phyloP scores from a whole-genome alignment of 2,797 vertebrate genomes.

The Podarcis siculus region DNA sequence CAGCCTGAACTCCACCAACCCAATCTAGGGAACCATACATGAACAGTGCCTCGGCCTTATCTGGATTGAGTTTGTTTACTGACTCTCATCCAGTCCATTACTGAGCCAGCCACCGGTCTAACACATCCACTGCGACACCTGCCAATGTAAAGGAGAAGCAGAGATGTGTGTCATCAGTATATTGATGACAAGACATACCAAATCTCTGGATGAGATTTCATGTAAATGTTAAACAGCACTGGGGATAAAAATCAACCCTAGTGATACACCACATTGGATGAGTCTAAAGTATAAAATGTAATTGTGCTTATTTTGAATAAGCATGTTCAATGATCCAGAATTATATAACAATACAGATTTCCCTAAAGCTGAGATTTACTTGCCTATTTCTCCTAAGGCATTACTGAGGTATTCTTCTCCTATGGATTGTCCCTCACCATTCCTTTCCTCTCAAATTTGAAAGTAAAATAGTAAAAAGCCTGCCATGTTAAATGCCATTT shows the following conservation, averaged over 20 bases:
- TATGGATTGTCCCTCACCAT: background rate
- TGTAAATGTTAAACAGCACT: background rate
- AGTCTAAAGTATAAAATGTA: no score
- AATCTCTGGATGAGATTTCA: background rate
- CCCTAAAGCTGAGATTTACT: background rate
- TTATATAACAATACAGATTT: conserved; percentile 14
- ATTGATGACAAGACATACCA: background rate
- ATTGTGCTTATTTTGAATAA: no score
- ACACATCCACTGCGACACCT: no score
- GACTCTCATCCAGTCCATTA: no score
- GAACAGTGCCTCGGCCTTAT: no score
- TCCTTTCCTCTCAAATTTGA: background rate
- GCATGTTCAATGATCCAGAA: background rate
- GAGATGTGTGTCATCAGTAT: background rate
- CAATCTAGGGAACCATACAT: no score
- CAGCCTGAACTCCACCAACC: no score
- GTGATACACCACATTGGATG: background rate
- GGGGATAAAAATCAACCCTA: background rate
- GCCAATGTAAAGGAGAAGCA: background rate
- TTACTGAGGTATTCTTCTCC: background rate
- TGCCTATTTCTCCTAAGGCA: conserved; percentile 10
- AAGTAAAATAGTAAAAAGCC: background rate
- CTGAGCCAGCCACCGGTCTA: no score
- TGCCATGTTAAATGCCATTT: conserved; percentile 18
- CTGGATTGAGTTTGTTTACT: no score